Percentiles rank a stretch among this genome's conserved stretches.
These are phyloP conservation scores for Rhineura floridana DNA, from an alignment of 2,113 vertebrate genomes.

Conservation along the genomic window DNA sequence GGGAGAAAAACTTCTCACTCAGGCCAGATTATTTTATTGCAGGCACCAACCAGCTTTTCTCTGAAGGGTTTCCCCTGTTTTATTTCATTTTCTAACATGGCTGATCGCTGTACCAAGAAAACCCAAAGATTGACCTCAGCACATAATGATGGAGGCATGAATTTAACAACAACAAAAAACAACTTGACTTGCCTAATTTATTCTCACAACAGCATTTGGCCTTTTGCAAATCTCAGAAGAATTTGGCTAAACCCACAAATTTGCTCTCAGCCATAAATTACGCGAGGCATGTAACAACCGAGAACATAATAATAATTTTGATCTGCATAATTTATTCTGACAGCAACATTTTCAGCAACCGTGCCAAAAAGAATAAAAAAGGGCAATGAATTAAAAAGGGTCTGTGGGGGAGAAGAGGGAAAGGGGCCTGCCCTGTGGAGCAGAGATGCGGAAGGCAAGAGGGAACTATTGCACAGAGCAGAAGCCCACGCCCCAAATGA, in stretches of 20 bases:
- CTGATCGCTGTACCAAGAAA: not conserved
- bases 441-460: not conserved
- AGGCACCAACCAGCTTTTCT: not conserved
- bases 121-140: not conserved
- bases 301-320: not conserved
- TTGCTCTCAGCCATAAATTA: conserved; percentile 15
- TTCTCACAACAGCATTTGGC: conserved; percentile 6
- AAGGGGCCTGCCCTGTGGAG: not conserved
- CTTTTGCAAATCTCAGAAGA: not conserved
- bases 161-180: not conserved
- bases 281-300: not conserved
- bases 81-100: not conserved
- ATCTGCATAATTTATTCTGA: conserved; percentile 8
- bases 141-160: not conserved
- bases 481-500: not conserved
- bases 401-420: not conserved
- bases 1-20: not conserved
- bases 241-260: not conserved
- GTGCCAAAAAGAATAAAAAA: not conserved
- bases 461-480: not conserved
- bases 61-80: not conserved
- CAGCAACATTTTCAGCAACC: not conserved
- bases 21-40: not conserved
- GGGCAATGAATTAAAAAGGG: not conserved
- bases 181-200: not conserved